These are phyloP conservation scores for Volucella bombylans DNA, from an alignment of 2,888 invertebrate species.

Conservation along the genomic window DNA sequence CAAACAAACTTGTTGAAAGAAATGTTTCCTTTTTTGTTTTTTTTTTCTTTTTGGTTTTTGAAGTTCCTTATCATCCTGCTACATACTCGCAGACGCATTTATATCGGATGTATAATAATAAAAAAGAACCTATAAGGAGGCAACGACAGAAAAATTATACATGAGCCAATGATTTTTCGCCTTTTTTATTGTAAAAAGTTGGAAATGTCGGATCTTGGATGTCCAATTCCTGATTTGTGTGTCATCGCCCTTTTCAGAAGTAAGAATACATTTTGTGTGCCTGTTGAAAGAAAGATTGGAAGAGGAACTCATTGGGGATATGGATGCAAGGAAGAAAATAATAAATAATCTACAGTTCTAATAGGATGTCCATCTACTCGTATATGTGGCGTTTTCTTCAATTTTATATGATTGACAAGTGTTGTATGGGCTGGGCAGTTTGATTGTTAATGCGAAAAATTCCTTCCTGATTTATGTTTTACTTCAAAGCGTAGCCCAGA, in stretches of 20 bases:
- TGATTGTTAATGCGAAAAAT: background rate
- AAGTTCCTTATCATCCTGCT: background rate
- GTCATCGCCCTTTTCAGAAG: conserved; percentile 3
- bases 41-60: background rate
- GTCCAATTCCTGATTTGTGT: conserved; percentile 24
- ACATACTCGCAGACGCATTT: background rate
- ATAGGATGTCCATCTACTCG: conserved; percentile 26
- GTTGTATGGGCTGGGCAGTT: conserved; percentile 16
- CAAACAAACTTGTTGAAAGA: conserved; percentile 51
- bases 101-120: conserved; percentile 12
- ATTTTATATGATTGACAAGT: conserved; percentile 17
- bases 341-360: conserved; percentile 24
- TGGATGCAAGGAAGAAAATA: background rate
- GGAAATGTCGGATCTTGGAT: background rate
- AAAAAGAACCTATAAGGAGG: conserved; percentile 19
- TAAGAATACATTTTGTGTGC: conserved; percentile 1
- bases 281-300: background rate
- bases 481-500: conserved; percentile 10
- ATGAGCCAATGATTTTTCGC: conserved; percentile 14
- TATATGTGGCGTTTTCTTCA: background rate
- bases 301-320: background rate
- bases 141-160: background rate
- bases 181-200: background rate
- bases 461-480: background rate
- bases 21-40: background rate